phyloP scores from a whole-genome alignment of 2,797 vertebrate species.

The Enoplosus armatus region DNA sequence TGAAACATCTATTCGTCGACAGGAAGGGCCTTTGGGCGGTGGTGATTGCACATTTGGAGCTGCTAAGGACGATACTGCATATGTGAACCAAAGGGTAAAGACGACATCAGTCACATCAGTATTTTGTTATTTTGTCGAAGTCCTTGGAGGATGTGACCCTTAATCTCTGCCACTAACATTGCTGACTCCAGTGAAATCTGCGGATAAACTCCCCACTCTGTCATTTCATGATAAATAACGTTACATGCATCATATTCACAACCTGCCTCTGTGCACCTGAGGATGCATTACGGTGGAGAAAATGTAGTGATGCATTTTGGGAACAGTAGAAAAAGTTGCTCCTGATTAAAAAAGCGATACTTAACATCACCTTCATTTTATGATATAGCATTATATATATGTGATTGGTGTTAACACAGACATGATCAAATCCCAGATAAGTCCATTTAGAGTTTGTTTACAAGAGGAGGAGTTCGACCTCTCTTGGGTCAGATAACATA shows the following conservation, averaged over 20 bases:
- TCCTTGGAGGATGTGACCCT: slow-evolving; percentile 41
- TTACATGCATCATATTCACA: slow-evolving; percentile 43
- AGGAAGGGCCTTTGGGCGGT: slow-evolving; percentile 1
- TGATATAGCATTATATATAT: background rate
- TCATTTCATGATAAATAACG: slow-evolving; percentile 48
- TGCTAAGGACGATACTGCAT: background rate
- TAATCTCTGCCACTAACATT: slow-evolving; percentile 49
- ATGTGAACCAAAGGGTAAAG: slow-evolving; percentile 6
- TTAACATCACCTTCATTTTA: background rate
- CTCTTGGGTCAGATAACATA: background rate
- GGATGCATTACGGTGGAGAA: slow-evolving; percentile 19
- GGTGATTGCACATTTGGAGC: background rate
- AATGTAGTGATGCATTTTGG: background rate
- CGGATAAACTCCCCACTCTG: slow-evolving; percentile 49
- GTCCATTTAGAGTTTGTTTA: background rate
- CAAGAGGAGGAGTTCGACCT: background rate
- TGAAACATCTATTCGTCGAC: background rate
- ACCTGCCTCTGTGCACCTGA: slow-evolving; percentile 20
- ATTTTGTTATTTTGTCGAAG: slow-evolving; percentile 35
- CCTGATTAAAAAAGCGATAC: background rate
- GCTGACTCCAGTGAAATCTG: slow-evolving; percentile 53
- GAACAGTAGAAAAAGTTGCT: background rate
- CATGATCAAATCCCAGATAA: background rate
- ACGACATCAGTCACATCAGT: slow-evolving; percentile 35
- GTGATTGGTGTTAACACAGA: background rate